These are phyloP conservation scores for Scortum barcoo DNA, from an alignment of 2,113 vertebrate species.

Conservation along the genomic window DNA sequence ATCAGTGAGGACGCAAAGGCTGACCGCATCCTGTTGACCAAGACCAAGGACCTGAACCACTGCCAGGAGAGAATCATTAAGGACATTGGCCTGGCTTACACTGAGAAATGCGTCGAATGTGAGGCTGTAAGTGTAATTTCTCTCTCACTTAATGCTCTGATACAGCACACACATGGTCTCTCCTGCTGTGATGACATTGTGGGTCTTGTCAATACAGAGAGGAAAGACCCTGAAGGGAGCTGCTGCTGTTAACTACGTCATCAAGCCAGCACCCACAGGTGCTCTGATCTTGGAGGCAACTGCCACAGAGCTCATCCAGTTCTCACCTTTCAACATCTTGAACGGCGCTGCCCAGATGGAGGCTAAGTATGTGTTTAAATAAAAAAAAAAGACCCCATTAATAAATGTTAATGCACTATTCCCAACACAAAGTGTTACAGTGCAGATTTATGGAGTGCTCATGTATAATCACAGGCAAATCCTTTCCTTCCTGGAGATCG, in stretches of 20 bases:
- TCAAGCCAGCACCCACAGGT: slow-evolving; percentile 80
- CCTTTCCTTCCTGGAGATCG: slow-evolving; percentile 79
- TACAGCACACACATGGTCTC: neutral
- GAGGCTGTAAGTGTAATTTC: slow-evolving; percentile 70
- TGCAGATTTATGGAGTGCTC: neutral
- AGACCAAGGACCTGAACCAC: slow-evolving; percentile 85
- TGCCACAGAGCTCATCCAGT: slow-evolving; percentile 83
- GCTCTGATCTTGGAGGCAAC: slow-evolving; percentile 82
- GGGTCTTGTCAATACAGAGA: slow-evolving; percentile 75
- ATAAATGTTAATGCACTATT: neutral
- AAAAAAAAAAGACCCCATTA: neutral
- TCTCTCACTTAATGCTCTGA: neutral
- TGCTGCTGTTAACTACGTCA: slow-evolving; percentile 77
- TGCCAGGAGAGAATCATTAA: slow-evolving; percentile 86
- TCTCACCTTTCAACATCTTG: slow-evolving; percentile 84
- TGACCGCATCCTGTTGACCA: slow-evolving; percentile 75
- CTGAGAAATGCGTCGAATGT: slow-evolving; percentile 77
- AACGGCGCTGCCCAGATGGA: slow-evolving; percentile 85
- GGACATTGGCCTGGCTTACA: slow-evolving; percentile 82
- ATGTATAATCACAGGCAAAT: slow-evolving; percentile 78
- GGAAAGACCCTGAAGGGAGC: slow-evolving; percentile 81
- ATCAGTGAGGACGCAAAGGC: slow-evolving; percentile 84
- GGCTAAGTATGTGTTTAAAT: slow-evolving; percentile 81
- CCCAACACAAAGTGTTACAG: neutral
- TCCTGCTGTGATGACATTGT: neutral